phyloP scores from a whole-genome alignment of 1,140 invertebrate genomes.

The Berghia stephanieae region DNA sequence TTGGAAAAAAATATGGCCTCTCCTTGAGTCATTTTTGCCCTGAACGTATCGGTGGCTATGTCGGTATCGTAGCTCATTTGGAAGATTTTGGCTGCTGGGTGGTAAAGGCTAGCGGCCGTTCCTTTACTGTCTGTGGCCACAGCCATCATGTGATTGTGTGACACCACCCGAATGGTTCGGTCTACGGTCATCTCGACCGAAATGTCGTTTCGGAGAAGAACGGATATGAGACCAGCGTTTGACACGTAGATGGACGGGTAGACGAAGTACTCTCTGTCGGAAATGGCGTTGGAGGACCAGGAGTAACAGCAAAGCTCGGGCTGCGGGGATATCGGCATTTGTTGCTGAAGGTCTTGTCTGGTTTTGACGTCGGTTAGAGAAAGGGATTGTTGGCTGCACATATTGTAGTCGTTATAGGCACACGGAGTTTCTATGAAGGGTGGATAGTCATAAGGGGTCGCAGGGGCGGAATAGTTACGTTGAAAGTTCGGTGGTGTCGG shows the following conservation, averaged over 20 bases:
- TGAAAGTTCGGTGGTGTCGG: too few species aligned
- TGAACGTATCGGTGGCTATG: conserved; percentile 38
- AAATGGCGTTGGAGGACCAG: not conserved
- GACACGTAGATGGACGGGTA: conserved; percentile 59
- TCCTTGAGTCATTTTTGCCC: conserved; percentile 45
- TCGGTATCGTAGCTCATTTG: conserved; percentile 49
- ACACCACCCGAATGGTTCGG: conserved; percentile 55
- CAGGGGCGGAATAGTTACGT: too few species aligned
- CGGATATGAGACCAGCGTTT: conserved; percentile 53
- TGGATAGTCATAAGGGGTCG: not conserved
- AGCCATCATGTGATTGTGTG: conserved; percentile 54
- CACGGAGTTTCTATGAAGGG: not conserved
- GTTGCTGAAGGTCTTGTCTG: not conserved
- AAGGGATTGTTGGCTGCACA: too few species aligned
- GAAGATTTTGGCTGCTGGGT: conserved; percentile 49
- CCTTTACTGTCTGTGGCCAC: conserved; percentile 52
- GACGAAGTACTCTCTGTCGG: conserved; percentile 40
- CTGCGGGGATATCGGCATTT: not conserved
- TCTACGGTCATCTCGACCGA: conserved; percentile 61
- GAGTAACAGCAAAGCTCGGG: conserved; percentile 12
- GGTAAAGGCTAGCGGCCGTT: conserved; percentile 49
- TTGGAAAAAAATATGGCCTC: conserved; percentile 53
- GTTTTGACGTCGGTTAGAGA: too few species aligned
- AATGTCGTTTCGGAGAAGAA: conserved; percentile 54
- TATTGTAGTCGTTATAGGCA: not conserved